Evolutionary conservation across 2,797 vertebrate genomes (phyloP).

Genomic region (Denticeps clupeoides): DNA sequence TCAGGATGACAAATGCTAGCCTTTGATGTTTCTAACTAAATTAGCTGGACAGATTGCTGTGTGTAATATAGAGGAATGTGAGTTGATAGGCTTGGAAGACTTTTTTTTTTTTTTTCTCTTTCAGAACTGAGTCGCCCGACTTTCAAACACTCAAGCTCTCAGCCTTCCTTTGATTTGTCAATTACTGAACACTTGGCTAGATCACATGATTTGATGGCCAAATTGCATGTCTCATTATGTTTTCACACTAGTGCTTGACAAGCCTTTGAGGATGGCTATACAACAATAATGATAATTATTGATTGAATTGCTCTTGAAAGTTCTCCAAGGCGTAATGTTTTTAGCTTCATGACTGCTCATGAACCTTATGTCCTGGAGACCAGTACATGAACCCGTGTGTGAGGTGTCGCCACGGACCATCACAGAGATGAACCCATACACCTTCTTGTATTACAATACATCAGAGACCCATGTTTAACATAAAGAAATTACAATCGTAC

Average conservation of each 20-base stretch:
- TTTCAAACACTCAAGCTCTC: constrained; percentile 55
- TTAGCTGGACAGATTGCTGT: constrained; percentile 56
- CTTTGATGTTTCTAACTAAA: constrained; percentile 69
- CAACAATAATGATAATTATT: constrained; percentile 49
- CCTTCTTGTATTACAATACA: too few species aligned
- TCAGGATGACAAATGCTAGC: constrained; percentile 55
- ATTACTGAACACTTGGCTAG: constrained; percentile 57
- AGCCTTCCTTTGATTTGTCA: constrained; percentile 68
- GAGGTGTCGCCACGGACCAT: too few species aligned
- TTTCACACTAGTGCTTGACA: constrained; percentile 55
- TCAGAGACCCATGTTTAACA: too few species aligned
- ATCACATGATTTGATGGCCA: constrained; percentile 58
- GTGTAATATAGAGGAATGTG: constrained; percentile 60
- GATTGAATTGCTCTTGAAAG: constrained; percentile 44
- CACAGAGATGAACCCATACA: too few species aligned
- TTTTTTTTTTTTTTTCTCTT: constrained; percentile 43
- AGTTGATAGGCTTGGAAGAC: constrained; percentile 61
- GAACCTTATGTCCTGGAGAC: too few species aligned
- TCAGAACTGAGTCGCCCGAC: constrained; percentile 36
- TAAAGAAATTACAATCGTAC: too few species aligned
- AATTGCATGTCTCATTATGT: constrained; percentile 61
- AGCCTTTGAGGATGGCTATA: constrained; percentile 57
- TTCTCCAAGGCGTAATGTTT: too few species aligned
- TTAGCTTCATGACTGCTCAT: too few species aligned
- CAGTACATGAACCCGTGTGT: too few species aligned